Evolutionary conservation across 2,888 invertebrate genomes (phyloP).

Genomic region (Lasioglossum marginatum): DNA sequence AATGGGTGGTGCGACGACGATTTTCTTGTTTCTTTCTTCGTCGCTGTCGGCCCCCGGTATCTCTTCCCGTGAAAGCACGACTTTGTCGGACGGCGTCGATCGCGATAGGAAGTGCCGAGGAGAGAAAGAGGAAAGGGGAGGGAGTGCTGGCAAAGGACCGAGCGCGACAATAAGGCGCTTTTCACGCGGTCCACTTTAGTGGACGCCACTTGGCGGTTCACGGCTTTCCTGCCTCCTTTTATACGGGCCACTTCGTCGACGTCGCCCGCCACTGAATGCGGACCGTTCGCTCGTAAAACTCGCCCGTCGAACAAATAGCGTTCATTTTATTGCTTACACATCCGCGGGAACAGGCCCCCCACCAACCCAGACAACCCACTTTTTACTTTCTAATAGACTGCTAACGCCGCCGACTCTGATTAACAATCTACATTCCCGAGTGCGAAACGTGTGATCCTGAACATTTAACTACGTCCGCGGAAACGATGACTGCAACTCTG

Average conservation of each 20-base stretch:
- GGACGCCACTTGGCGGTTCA: constrained; percentile 58
- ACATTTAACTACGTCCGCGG: neutral
- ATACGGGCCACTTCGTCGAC: constrained; percentile 48
- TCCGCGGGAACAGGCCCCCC: constrained; percentile 9
- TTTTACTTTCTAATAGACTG: neutral
- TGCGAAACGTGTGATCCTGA: neutral
- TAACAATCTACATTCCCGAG: neutral
- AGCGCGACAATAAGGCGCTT: constrained; percentile 55
- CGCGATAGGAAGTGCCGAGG: constrained; percentile 54
- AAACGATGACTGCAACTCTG: neutral
- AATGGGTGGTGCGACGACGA: neutral
- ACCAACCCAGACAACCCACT: neutral
- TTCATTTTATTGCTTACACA: constrained; percentile 54
- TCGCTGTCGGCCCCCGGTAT: neutral
- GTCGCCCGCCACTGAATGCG: constrained; percentile 31
- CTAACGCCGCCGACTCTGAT: neutral
- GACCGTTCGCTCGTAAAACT: constrained; percentile 52
- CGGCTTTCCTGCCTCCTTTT: constrained; percentile 51
- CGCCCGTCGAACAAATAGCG: constrained; percentile 48
- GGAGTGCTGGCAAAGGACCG: constrained; percentile 29
- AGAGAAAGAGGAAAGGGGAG: neutral
- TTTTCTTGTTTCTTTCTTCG: constrained; percentile 16
- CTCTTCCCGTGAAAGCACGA: constrained; percentile 25
- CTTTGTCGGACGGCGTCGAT: constrained; percentile 46
- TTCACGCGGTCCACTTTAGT: constrained; percentile 58